Conservation (phyloP, 2,888 invertebrate species). For the Lasioglossum malachurum region DNA sequence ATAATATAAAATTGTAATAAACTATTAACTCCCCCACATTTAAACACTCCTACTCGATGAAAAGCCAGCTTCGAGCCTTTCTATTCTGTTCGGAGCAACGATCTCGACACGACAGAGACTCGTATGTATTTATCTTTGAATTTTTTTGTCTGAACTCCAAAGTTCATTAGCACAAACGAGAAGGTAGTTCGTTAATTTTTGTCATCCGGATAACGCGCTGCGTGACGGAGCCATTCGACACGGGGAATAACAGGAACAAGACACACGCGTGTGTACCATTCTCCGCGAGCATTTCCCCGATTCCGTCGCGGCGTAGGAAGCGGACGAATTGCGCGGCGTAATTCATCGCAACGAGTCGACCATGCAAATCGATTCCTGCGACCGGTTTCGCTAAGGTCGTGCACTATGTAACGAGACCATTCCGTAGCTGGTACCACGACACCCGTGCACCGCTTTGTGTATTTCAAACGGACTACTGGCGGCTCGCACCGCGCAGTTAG, state of each 20-base stretch:
- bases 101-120: not conserved
- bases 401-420: conserved; percentile 69
- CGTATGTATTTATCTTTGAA: not conserved
- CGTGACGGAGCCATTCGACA: not conserved
- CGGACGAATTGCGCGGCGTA: conserved; percentile 42
- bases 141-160: not conserved
- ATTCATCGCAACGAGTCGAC: conserved; percentile 63
- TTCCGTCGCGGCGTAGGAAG: conserved; percentile 47
- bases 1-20: not conserved
- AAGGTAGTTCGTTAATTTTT: not conserved
- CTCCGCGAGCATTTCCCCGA: conserved; percentile 28
- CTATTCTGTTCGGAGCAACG: not conserved
- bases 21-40: not conserved
- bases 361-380: conserved; percentile 65
- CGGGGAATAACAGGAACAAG: conserved; percentile 8
- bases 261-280: conserved; percentile 1
- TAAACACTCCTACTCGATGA: not conserved
- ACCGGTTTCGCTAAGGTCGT: conserved; percentile 73
- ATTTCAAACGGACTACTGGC: conserved; percentile 54
- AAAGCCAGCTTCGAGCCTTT: not conserved
- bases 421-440: conserved; percentile 54
- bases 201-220: not conserved
- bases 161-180: not conserved
- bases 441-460: conserved; percentile 52
- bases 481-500: conserved; percentile 5